Conservation (phyloP, 2,888 invertebrate species). For the Napeogenes sylphis region DNA sequence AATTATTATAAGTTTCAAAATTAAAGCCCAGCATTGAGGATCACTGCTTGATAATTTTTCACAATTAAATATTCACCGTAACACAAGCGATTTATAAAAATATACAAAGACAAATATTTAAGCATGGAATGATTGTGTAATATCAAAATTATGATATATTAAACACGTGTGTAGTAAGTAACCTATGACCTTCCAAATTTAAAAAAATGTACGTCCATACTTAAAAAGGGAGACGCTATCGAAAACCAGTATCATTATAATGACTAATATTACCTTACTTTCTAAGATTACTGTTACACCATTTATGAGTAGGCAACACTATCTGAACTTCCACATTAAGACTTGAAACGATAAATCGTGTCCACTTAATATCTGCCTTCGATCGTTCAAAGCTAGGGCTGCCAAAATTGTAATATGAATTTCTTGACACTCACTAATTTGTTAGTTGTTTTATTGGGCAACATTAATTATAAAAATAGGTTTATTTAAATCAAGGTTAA, state of each 20-base stretch:
- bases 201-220: slow-evolving; percentile 35
- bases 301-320: slow-evolving; percentile 56
- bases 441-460: neutral
- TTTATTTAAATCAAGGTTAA: too few species aligned
- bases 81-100: neutral
- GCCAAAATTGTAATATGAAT: neutral
- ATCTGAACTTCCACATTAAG: slow-evolving; percentile 64
- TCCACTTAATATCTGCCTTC: slow-evolving; percentile 66
- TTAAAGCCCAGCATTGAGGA: neutral
- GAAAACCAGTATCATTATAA: slow-evolving; percentile 52
- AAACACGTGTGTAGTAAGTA: neutral
- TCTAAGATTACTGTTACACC: slow-evolving; percentile 58
- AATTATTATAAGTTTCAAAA: too few species aligned
- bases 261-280: slow-evolving; percentile 60
- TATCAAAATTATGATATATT: neutral
- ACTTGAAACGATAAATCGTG: slow-evolving; percentile 60
- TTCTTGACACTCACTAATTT: neutral
- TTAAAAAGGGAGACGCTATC: slow-evolving; percentile 26
- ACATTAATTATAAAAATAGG: too few species aligned
- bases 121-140: neutral
- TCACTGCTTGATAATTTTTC: neutral
- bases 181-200: slow-evolving; percentile 4
- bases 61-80: neutral
- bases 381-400: slow-evolving; percentile 53
- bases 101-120: neutral